A percentile compares a stretch with the other conserved stretches of the same genome.
Evolutionary conservation across 2,113 vertebrate species (phyloP).

Genomic region (Indicator indicator): DNA sequence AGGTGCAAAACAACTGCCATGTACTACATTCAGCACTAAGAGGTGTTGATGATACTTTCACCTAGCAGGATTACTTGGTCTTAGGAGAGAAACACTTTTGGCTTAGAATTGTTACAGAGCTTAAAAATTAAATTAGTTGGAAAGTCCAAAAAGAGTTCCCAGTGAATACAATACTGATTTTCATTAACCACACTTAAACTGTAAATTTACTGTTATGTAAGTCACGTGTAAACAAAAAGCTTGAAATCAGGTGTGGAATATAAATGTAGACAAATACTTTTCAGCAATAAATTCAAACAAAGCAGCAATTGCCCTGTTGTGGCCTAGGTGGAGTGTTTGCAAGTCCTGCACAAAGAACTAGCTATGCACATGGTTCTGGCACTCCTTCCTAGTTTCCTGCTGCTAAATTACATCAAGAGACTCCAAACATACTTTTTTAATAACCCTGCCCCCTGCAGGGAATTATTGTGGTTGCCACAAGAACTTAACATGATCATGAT

Average conservation of each 20-base stretch:
- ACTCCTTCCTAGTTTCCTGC: constrained; percentile 57
- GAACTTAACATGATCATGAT: constrained; percentile 37
- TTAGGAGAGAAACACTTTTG: not conserved
- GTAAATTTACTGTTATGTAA: not conserved
- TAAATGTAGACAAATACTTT: constrained; percentile 30
- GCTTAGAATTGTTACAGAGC: not conserved
- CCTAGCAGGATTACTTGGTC: not conserved
- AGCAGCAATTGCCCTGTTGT: constrained; percentile 15
- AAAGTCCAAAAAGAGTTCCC: not conserved
- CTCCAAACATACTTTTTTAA: constrained; percentile 67
- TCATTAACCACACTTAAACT: constrained; percentile 22
- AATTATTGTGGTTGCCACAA: constrained; percentile 61
- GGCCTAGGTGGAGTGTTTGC: constrained; percentile 30
- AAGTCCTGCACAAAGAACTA: constrained; percentile 27
- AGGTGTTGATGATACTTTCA: constrained; percentile 3
- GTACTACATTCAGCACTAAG: not conserved
- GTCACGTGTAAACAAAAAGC: constrained; percentile 25
- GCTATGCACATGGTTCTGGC: constrained; percentile 62
- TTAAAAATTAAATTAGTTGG: not conserved
- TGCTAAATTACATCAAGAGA: constrained; percentile 67
- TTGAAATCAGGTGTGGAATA: constrained; percentile 7
- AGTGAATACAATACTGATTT: constrained; percentile 39
- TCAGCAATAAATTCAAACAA: constrained; percentile 1
- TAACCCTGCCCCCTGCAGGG: constrained; percentile 57
- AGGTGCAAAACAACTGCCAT: not conserved